phyloP scores from a whole-genome alignment of 2,113 vertebrate species.

The Tinamus guttatus region DNA sequence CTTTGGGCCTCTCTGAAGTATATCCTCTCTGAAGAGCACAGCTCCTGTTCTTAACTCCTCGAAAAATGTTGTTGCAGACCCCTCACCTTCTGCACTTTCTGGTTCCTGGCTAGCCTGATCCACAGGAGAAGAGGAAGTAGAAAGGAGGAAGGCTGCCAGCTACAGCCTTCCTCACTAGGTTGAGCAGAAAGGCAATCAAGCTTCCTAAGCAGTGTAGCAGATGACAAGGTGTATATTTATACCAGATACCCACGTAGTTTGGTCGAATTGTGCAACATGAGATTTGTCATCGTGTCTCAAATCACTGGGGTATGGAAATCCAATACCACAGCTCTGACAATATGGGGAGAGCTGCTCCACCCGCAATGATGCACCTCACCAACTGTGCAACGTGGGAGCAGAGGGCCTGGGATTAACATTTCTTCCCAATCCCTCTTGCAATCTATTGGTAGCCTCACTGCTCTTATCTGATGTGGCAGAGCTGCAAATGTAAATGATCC shows the following conservation, averaged over 20 bases:
- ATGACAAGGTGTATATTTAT: slow-evolving; percentile 71
- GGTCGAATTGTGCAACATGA: slow-evolving; percentile 51
- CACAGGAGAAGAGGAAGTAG: background rate
- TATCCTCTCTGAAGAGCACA: background rate
- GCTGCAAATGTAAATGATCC: slow-evolving; percentile 13
- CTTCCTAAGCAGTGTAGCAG: slow-evolving; percentile 51
- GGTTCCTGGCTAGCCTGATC: background rate
- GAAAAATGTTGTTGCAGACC: background rate
- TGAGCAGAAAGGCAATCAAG: slow-evolving; percentile 43
- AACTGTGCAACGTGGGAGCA: background rate
- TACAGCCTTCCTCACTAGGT: slow-evolving; percentile 10
- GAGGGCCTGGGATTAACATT: slow-evolving; percentile 22
- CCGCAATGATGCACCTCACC: background rate
- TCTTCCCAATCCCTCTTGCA: slow-evolving; percentile 5
- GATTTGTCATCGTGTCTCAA: slow-evolving; percentile 56
- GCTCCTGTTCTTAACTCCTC: background rate
- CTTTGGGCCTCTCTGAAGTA: background rate
- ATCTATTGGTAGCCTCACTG: slow-evolving; percentile 12
- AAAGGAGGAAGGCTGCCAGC: background rate
- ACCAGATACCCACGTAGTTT: slow-evolving; percentile 48
- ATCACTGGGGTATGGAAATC: slow-evolving; percentile 41
- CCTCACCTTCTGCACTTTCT: background rate
- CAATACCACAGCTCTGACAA: background rate
- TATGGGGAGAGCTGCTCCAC: background rate
- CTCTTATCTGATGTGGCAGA: slow-evolving; percentile 19